phyloP scores from a whole-genome alignment of 2,797 vertebrate species.

The Acipenser oxyrinchus region DNA sequence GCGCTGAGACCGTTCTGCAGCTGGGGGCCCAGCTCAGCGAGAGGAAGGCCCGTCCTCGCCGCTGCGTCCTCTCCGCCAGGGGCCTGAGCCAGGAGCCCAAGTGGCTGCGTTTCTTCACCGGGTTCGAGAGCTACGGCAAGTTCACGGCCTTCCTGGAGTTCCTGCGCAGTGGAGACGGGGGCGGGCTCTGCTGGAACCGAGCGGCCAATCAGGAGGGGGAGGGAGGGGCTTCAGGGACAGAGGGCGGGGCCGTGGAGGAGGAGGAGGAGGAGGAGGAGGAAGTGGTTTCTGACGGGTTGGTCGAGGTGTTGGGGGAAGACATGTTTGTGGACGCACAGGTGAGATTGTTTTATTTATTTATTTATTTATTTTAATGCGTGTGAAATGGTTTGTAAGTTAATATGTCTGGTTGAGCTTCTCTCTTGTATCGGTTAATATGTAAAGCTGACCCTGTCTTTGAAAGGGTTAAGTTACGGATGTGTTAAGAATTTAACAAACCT shows the following conservation, averaged over 20 bases:
- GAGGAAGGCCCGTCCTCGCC: background rate
- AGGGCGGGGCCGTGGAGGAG: background rate
- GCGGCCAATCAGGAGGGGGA: background rate
- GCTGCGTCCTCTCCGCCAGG: constrained; percentile 21
- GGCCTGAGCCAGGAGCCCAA: constrained; percentile 18
- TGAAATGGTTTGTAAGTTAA: too few relatives aligned
- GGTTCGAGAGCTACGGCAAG: constrained; percentile 26
- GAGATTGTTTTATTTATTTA: too few relatives aligned
- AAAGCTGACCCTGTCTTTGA: too few relatives aligned
- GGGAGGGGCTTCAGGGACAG: background rate
- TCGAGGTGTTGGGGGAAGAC: background rate
- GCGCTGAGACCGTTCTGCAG: constrained; percentile 21
- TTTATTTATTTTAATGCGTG: too few relatives aligned
- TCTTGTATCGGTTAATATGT: too few relatives aligned
- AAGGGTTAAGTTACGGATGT: too few relatives aligned
- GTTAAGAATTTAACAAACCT: too few relatives aligned
- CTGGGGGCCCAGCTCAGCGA: constrained; percentile 26
- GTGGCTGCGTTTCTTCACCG: constrained; percentile 37
- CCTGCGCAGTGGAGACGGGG: constrained; percentile 21
- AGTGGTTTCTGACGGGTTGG: background rate
- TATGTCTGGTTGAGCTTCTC: too few relatives aligned
- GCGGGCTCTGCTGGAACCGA: constrained; percentile 11
- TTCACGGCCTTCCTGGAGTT: constrained; percentile 33
- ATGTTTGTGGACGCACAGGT: too few relatives aligned
- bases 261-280: background rate